Base-by-base conservation (phyloP, 2,888 invertebrate species). In the Athalia rosae region DNA sequence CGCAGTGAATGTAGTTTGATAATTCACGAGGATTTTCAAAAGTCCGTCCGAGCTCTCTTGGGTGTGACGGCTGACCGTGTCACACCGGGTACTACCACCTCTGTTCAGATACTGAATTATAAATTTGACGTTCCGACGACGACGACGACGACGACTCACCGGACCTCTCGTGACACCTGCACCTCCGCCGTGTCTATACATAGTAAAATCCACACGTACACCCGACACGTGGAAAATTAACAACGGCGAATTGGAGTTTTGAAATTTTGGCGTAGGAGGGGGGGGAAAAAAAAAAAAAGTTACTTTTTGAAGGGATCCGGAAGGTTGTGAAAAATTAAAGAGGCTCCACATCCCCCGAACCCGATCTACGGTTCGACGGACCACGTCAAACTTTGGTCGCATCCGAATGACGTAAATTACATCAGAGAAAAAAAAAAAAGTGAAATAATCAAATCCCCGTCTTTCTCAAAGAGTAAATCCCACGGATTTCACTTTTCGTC, bases 321-420 rank as follows among this genome's bases (percentile, higher is more conserved):
- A 85, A 81, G 83, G 83, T 83, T 84, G 84, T 87, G 85, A 86
- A 87, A 87, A 87, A 87, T 87, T 87, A 87, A 86, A 85, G 85
- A 83, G 82, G 13, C 28, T n/a, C 8, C 11, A 53, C 3, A 53
- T 4, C 9, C 2, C 53, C 53, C 28, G 28, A 28, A 28, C 28
- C 2, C 28, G 28, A 53, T 79, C 80, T 78, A 82, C 83, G 83
- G 84, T 86, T 86, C 85, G 87, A 87, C 85, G 84, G 82, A 78
- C 84, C 28, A 28, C 83, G 86, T 87, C 86, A 87, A 86, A 87
- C 83, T 86, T 85, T 84, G 84, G 82, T 86, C 85, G 84, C 84
- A 85, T 83, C 28, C 28, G 28, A 28, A 28, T 28, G 28, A 28
- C 28, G 2, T 28, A 2, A 28, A 28, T 28, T 28, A 28, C 2